A percentile compares a stretch with the other conserved stretches of the same genome.
phyloP scores from a whole-genome alignment of 2,797 vertebrate species.

The Fistularia commersonii region DNA sequence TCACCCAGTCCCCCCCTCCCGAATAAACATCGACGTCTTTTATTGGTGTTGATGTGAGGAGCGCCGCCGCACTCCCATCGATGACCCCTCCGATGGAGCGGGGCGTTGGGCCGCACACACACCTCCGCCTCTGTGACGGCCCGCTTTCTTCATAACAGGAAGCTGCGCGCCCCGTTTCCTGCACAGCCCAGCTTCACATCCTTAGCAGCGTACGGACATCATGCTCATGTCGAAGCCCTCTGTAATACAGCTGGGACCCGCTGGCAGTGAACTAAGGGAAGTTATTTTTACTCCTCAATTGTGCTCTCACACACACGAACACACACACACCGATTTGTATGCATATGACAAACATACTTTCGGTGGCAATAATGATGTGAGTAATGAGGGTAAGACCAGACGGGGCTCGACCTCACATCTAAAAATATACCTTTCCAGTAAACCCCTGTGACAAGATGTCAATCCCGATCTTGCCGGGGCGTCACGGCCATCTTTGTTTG shows the following conservation, averaged over 20 bases:
- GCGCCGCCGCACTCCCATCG: too few relatives aligned
- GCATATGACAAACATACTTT: neutral
- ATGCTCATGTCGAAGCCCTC: slow-evolving; percentile 79
- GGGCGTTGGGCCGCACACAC: slow-evolving; percentile 16
- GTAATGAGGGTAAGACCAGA: neutral
- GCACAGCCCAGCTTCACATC: slow-evolving; percentile 86
- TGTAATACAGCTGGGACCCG: slow-evolving; percentile 50
- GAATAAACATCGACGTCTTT: too few relatives aligned
- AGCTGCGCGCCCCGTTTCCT: slow-evolving; percentile 91
- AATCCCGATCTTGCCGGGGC: neutral
- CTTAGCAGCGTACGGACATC: slow-evolving; percentile 79
- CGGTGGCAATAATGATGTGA: slow-evolving; percentile 4
- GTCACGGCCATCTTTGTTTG: neutral
- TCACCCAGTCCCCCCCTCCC: too few relatives aligned
- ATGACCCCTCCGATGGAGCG: too few relatives aligned
- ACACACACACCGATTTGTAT: slow-evolving; percentile 7
- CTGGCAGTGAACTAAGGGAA: slow-evolving; percentile 20
- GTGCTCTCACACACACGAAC: slow-evolving; percentile 15
- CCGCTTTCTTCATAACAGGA: slow-evolving; percentile 91
- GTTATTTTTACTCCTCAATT: slow-evolving; percentile 37
- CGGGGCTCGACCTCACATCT: neutral
- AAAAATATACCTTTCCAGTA: slow-evolving; percentile 6
- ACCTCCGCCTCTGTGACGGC: slow-evolving; percentile 33
- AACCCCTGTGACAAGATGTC: neutral
- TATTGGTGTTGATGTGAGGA: too few relatives aligned